These are phyloP conservation scores for Sternotherus odoratus DNA, from an alignment of 2,797 vertebrate species.

Conservation along the genomic window DNA sequence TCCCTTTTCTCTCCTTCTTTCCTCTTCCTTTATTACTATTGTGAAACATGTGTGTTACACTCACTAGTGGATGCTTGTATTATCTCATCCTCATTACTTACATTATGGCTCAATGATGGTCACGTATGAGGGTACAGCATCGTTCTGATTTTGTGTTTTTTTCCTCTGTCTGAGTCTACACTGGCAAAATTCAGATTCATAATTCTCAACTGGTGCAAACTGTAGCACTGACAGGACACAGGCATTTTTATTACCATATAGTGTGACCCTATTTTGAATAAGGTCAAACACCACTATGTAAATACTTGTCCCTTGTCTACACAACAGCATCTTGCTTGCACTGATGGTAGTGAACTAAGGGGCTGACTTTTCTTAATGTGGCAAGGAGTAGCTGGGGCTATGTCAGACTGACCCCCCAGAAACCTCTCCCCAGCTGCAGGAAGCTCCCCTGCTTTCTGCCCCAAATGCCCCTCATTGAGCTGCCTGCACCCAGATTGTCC, in stretches of 20 bases:
- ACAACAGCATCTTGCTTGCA: neutral
- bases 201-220: neutral
- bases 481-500: too few relatives aligned
- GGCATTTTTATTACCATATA: neutral
- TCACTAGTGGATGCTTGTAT: neutral
- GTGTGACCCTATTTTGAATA: neutral
- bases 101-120: neutral
- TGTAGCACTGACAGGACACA: neutral
- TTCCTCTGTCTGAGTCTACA: neutral
- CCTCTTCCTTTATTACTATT: neutral
- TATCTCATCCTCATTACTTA: neutral
- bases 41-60: neutral
- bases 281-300: neutral
- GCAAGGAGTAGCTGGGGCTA: neutral
- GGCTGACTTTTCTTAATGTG: neutral
- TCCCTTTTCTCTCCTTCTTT: neutral
- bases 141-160: neutral
- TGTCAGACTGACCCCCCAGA: too few relatives aligned
- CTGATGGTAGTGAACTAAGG: neutral
- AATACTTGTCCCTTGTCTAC: slow-evolving; percentile 17
- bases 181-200: fast-evolving
- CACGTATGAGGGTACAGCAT: fast-evolving
- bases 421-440: too few relatives aligned
- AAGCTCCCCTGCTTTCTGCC: too few relatives aligned
- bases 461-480: too few relatives aligned